These are phyloP conservation scores for Trissolcus japonicus DNA, from an alignment of 2,888 invertebrate genomes.

Conservation along the genomic window DNA sequence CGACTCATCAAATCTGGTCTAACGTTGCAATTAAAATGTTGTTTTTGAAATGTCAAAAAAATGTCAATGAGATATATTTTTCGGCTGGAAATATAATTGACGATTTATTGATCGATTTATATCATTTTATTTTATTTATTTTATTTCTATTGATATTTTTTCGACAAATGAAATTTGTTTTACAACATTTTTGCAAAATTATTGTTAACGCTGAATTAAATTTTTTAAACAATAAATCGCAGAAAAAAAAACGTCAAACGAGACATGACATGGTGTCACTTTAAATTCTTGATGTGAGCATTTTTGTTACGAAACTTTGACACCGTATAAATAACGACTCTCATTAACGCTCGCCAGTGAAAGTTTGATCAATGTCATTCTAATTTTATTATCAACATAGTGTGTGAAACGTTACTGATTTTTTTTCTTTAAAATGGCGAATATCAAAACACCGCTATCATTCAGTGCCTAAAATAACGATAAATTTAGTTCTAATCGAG, in stretches of 20 bases:
- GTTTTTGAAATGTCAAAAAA: not conserved
- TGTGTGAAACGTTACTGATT: slow-evolving; percentile 14
- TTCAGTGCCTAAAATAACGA: not conserved
- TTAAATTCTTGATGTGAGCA: slow-evolving; percentile 32
- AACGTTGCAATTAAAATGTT: not conserved
- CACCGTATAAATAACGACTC: slow-evolving; percentile 54
- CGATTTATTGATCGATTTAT: too few relatives aligned
- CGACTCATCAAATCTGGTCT: too few relatives aligned
- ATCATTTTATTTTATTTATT: not conserved
- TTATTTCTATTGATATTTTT: too few relatives aligned
- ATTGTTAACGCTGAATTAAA: slow-evolving; percentile 35
- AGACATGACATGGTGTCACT: slow-evolving; percentile 23
- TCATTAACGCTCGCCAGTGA: slow-evolving; percentile 47
- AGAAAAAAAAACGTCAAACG: slow-evolving; percentile 27
- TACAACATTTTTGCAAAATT: not conserved
- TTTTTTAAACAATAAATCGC: slow-evolving; percentile 18
- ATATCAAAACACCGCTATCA: not conserved
- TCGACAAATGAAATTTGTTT: too few relatives aligned
- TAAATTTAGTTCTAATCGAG: too few relatives aligned
- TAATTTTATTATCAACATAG: slow-evolving; percentile 45
- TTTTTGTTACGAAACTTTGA: slow-evolving; percentile 51
- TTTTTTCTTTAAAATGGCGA: slow-evolving; percentile 13
- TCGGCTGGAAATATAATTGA: not conserved
- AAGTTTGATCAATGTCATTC: slow-evolving; percentile 54
- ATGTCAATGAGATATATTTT: not conserved